phyloP scores from a whole-genome alignment of 2,113 vertebrate genomes.

The Elgaria multicarinata region DNA sequence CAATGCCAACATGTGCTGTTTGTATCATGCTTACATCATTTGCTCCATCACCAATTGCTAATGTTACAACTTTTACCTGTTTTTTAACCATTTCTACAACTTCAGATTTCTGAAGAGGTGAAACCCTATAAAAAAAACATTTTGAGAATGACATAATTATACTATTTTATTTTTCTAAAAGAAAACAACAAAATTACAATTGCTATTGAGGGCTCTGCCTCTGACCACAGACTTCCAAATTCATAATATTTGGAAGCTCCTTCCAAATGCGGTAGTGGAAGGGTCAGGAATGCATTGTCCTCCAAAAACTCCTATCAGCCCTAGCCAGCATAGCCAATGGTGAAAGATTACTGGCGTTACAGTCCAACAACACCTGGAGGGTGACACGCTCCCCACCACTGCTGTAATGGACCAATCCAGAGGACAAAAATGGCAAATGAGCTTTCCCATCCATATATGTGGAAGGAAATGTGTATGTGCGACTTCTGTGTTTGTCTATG shows the following conservation, averaged over 20 bases:
- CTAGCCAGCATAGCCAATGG: no score
- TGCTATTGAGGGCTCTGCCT: neutral
- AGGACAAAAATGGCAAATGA: neutral
- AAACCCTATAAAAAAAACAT: constrained; percentile 82
- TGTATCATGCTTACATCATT: constrained; percentile 99
- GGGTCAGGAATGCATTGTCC: neutral
- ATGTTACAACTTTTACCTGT: constrained; percentile 95
- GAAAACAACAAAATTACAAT: neutral
- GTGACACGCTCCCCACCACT: no score
- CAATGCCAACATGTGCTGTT: constrained; percentile 95
- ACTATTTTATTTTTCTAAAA: neutral
- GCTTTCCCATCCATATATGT: neutral
- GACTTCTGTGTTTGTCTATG: neutral
- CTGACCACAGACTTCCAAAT: neutral
- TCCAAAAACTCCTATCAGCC: no score
- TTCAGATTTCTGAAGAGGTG: constrained; percentile 98
- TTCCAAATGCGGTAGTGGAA: neutral
- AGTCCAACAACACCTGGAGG: no score
- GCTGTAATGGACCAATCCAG: neutral
- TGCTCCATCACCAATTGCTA: constrained; percentile 96
- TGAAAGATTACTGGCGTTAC: no score
- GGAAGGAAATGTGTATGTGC: neutral
- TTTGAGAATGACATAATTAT: constrained; percentile 44
- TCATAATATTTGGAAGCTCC: neutral
- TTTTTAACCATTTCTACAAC: constrained; percentile 99